Conservation (phyloP, 2,888 invertebrate species). For the Dynastes tityus region DNA sequence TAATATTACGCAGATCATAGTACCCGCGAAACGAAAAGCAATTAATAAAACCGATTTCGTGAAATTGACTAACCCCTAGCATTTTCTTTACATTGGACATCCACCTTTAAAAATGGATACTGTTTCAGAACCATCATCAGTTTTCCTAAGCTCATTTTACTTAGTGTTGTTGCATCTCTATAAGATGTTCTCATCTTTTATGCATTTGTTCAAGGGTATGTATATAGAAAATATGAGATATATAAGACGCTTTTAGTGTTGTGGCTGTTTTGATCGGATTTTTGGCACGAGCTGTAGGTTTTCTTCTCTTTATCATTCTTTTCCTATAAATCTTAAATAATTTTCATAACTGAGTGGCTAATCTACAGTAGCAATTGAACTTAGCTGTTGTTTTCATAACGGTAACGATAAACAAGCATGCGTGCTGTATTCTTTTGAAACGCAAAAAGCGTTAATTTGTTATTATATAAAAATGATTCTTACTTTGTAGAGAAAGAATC, state of each 20-base stretch:
- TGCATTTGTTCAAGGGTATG: slow-evolving; percentile 51
- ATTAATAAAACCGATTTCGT: too few species aligned
- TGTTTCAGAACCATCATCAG: slow-evolving; percentile 50
- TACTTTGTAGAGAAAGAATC: slow-evolving; percentile 16
- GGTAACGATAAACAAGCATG: slow-evolving; percentile 13
- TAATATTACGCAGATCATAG: too few species aligned
- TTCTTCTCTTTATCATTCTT: slow-evolving; percentile 43
- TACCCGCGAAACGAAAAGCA: too few species aligned
- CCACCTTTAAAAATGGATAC: slow-evolving; percentile 32
- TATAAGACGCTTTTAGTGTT: slow-evolving; percentile 49
- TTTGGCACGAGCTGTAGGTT: slow-evolving; percentile 42
- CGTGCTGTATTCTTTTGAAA: background rate
- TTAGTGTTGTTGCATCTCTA: slow-evolving; percentile 50
- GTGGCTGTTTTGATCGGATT: slow-evolving; percentile 41
- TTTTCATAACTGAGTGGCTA: slow-evolving; percentile 46
- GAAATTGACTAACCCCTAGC: background rate
- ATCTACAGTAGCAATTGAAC: slow-evolving; percentile 26
- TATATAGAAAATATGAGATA: slow-evolving; percentile 41
- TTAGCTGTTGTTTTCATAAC: slow-evolving; percentile 21
- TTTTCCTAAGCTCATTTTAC: slow-evolving; percentile 51
- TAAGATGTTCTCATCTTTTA: slow-evolving; percentile 51
- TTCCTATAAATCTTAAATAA: slow-evolving; percentile 41
- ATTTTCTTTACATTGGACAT: background rate
- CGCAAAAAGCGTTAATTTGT: background rate
- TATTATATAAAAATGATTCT: background rate